These are phyloP conservation scores for Amphiprion ocellaris DNA, from an alignment of 2,113 vertebrate species.

Conservation along the genomic window DNA sequence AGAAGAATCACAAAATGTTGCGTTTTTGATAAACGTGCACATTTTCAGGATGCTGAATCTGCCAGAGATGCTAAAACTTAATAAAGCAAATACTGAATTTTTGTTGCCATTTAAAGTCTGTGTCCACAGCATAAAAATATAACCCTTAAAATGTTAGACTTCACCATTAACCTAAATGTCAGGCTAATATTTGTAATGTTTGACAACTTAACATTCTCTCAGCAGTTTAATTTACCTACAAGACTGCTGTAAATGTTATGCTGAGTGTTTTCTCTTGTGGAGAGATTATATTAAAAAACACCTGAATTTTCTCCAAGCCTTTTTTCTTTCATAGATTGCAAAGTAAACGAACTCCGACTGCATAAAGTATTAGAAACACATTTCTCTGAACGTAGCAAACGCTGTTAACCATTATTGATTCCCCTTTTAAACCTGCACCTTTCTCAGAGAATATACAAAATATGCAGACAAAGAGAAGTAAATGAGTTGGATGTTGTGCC, in stretches of 20 bases:
- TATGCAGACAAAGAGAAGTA: conserved; percentile 26
- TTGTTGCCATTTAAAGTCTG: neutral
- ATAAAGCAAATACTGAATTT: neutral
- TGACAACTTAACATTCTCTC: neutral
- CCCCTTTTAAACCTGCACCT: conserved; percentile 26
- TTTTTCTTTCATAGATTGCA: neutral
- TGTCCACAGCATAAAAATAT: conserved; percentile 8
- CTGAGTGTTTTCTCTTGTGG: neutral
- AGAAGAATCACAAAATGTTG: conserved; percentile 2
- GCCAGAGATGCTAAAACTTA: neutral
- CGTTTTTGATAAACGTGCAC: neutral
- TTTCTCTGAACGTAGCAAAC: conserved; percentile 24
- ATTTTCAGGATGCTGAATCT: conserved; percentile 1
- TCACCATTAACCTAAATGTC: neutral
- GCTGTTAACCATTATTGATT: conserved; percentile 30
- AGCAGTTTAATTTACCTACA: conserved; percentile 4
- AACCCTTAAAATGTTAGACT: neutral
- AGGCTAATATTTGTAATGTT: neutral
- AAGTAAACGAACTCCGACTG: neutral
- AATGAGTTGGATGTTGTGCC: neutral
- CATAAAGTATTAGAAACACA: conserved; percentile 17
- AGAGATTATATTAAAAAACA: neutral
- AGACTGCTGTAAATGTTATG: neutral
- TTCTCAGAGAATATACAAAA: conserved; percentile 24
- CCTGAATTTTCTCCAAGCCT: neutral